Conservation (phyloP, 2,888 invertebrate species). For the Idaea biselata region DNA sequence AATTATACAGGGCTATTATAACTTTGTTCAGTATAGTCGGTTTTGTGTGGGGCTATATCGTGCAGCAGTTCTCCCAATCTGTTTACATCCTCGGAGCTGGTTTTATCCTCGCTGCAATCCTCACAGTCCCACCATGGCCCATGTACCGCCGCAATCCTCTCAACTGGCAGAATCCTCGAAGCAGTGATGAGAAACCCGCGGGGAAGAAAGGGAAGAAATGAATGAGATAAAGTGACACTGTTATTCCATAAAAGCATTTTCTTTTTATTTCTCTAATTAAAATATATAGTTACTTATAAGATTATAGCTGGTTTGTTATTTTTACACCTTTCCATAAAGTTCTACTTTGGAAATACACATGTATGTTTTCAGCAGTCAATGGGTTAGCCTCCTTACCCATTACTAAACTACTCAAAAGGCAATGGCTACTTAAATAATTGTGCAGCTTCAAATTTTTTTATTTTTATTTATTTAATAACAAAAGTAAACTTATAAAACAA, state of each 20-base stretch:
- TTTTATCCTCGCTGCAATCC: slow-evolving; percentile 90
- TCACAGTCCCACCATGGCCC: slow-evolving; percentile 98
- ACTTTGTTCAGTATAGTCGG: slow-evolving; percentile 95
- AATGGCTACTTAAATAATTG: no score
- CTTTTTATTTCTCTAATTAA: slow-evolving; percentile 22
- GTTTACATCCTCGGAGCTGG: slow-evolving; percentile 96
- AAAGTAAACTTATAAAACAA: no score
- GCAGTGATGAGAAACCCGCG: slow-evolving; percentile 64
- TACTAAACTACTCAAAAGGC: no score
- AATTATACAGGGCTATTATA: slow-evolving; percentile 93
- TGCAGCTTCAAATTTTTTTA: no score
- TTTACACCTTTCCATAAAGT: neutral
- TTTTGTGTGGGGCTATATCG: slow-evolving; percentile 94
- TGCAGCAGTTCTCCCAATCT: slow-evolving; percentile 97
- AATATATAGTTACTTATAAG: slow-evolving; percentile 24
- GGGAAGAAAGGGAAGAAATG: slow-evolving; percentile 80
- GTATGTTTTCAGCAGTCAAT: no score
- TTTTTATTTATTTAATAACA: no score
- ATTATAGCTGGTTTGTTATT: neutral
- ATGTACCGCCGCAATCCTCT: slow-evolving; percentile 94
- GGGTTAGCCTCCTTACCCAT: no score
- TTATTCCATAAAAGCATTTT: neutral
- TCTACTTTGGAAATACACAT: no score
- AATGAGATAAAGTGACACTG: slow-evolving; percentile 11
- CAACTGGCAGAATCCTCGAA: slow-evolving; percentile 91